Evolutionary conservation across 2,113 vertebrate species (phyloP).

Genomic region (Probosciger aterrimus): DNA sequence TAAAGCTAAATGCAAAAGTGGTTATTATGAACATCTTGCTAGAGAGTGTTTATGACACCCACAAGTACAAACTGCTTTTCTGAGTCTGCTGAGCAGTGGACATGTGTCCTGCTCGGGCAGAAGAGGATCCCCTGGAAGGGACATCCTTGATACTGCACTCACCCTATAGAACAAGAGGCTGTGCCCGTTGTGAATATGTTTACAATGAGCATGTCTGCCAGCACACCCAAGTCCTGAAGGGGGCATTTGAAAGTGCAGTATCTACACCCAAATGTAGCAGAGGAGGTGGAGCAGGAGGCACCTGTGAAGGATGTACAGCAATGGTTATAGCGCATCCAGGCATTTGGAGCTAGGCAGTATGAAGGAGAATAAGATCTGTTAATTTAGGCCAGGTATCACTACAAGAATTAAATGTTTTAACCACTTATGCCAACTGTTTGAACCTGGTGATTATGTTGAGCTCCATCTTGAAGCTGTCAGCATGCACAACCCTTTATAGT

Average conservation of each 20-base stretch:
- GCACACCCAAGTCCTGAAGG: neutral
- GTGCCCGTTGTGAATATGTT: neutral
- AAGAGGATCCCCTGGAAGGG: neutral
- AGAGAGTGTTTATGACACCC: neutral
- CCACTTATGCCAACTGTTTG: neutral
- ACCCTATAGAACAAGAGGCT: neutral
- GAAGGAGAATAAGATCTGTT: neutral
- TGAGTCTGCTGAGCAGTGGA: neutral
- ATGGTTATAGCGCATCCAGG: neutral
- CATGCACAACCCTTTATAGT: neutral
- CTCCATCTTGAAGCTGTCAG: neutral
- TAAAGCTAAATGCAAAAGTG: neutral
- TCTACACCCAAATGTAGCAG: neutral
- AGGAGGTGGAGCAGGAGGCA: neutral
- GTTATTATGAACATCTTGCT: neutral
- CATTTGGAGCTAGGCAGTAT: neutral
- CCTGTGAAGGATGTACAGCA: neutral
- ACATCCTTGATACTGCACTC: neutral
- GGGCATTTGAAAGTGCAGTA: neutral
- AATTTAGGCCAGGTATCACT: neutral
- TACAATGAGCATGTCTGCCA: neutral
- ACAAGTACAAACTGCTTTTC: neutral
- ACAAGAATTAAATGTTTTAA: neutral
- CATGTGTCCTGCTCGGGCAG: neutral
- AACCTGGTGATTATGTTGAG: neutral